Evolutionary conservation across 37 sponge, comb jelly and placozoan species (phyloP).

Genomic region (Spongilla lacustris): DNA sequence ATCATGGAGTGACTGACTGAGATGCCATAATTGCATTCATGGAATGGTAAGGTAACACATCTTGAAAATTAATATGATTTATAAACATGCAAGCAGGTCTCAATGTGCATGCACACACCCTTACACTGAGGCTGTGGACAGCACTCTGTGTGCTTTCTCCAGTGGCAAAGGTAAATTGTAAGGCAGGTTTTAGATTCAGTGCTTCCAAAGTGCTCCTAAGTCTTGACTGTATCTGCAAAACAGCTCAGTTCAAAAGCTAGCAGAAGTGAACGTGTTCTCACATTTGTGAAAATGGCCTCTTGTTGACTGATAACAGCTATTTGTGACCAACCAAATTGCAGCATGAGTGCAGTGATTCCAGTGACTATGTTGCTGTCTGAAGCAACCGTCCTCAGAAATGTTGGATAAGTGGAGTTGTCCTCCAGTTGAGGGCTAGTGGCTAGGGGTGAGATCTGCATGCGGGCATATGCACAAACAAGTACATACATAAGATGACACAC

Average conservation of each 20-base stretch:
- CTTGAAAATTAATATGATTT: too few relatives aligned
- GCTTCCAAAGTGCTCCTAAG: not conserved
- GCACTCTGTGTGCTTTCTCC: slow-evolving; percentile 9
- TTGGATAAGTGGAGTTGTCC: not conserved
- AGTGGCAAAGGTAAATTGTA: slow-evolving; percentile 39
- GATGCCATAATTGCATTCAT: too few relatives aligned
- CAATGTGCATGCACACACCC: too few relatives aligned
- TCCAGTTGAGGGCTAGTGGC: slow-evolving; percentile 59
- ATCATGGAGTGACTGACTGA: too few relatives aligned
- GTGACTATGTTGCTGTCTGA: slow-evolving; percentile 49
- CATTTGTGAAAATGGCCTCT: slow-evolving; percentile 40
- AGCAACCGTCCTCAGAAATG: slow-evolving; percentile 55
- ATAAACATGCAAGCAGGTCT: too few relatives aligned
- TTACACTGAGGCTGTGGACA: slow-evolving; percentile 14
- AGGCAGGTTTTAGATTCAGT: not conserved
- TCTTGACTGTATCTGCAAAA: not conserved
- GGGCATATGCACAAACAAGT: too few relatives aligned
- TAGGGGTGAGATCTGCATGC: slow-evolving; percentile 38
- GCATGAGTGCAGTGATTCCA: slow-evolving; percentile 35
- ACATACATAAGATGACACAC: too few relatives aligned
- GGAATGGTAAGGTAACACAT: too few relatives aligned
- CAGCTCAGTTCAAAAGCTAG: not conserved
- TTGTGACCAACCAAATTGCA: slow-evolving; percentile 45
- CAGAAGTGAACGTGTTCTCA: not conserved
- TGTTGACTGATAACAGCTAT: slow-evolving; percentile 57